Evolutionary conservation across 2,888 invertebrate genomes (phyloP).

Genomic region (Resseliella maxima): DNA sequence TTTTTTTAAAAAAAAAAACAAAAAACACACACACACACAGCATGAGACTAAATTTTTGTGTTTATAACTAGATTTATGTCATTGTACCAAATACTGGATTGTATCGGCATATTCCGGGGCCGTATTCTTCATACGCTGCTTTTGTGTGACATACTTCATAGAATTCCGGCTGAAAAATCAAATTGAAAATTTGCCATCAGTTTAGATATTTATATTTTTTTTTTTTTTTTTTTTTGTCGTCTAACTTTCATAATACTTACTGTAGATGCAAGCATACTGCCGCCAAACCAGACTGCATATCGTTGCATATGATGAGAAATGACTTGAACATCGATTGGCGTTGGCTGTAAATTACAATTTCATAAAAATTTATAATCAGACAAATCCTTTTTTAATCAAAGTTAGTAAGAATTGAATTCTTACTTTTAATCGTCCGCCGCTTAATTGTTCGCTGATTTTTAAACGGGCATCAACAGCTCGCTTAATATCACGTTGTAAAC

Average conservation of each 20-base stretch:
- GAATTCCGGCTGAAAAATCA: slow-evolving; percentile 86
- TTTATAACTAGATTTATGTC: slow-evolving; percentile 65
- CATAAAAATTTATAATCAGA: neutral
- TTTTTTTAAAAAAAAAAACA: neutral
- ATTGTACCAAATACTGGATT: slow-evolving; percentile 92
- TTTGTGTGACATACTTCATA: slow-evolving; percentile 99
- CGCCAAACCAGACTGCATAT: slow-evolving; percentile 99
- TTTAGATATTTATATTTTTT: neutral
- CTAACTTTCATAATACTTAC: slow-evolving; percentile 68
- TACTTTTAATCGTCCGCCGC: slow-evolving; percentile 68
- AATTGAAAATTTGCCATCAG: neutral
- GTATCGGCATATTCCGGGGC: slow-evolving; percentile 99
- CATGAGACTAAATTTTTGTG: slow-evolving; percentile 36
- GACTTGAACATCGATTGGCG: slow-evolving; percentile 98
- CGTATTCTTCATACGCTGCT: slow-evolving; percentile 98
- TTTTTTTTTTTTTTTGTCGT: no score
- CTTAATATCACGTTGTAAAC: slow-evolving; percentile 96
- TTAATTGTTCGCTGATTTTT: slow-evolving; percentile 85
- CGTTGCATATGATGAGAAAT: slow-evolving; percentile 99
- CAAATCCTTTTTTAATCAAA: no score
- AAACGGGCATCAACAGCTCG: slow-evolving; percentile 93
- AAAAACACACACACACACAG: neutral
- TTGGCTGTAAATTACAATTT: slow-evolving; percentile 76
- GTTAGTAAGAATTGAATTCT: no score
- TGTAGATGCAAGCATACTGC: slow-evolving; percentile 97